A percentile compares a stretch with the other conserved stretches of the same genome.
These are phyloP conservation scores for Acomys russatus DNA, from an alignment of 2,797 vertebrate species.

Conservation along the genomic window DNA sequence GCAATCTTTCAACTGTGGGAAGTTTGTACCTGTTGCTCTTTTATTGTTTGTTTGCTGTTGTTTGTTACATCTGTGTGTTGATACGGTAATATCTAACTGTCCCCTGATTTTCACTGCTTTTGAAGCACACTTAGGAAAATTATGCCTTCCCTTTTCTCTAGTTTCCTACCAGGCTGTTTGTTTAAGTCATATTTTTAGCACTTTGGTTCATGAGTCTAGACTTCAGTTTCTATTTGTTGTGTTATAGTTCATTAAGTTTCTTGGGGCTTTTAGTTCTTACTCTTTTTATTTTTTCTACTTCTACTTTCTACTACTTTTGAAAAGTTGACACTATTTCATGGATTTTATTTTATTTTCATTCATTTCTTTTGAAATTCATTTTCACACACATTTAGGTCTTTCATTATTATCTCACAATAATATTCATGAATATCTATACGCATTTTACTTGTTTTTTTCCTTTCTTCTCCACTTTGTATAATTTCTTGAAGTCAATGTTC, in stretches of 20 bases:
- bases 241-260: neutral
- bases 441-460: neutral
- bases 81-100: neutral
- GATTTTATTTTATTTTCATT: neutral
- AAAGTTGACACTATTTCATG: neutral
- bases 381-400: neutral
- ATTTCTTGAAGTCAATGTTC: neutral
- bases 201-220: neutral
- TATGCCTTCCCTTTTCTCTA: neutral
- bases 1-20: neutral
- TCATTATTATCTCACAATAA: neutral
- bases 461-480: neutral
- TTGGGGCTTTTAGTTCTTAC: neutral
- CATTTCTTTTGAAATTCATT: neutral
- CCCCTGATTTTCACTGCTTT: neutral
- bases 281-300: neutral
- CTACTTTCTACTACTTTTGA: neutral
- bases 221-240: neutral
- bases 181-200: conserved; percentile 7
- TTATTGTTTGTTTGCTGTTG: neutral
- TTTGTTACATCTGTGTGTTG: neutral
- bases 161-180: neutral
- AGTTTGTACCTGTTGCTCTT: neutral
- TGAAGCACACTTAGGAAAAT: neutral
- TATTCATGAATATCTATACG: neutral